Evolutionary conservation across 1,140 invertebrate species (phyloP), one percentile per base, ranked within the genome.

Genomic region (Zaprionus africanus): DNA sequence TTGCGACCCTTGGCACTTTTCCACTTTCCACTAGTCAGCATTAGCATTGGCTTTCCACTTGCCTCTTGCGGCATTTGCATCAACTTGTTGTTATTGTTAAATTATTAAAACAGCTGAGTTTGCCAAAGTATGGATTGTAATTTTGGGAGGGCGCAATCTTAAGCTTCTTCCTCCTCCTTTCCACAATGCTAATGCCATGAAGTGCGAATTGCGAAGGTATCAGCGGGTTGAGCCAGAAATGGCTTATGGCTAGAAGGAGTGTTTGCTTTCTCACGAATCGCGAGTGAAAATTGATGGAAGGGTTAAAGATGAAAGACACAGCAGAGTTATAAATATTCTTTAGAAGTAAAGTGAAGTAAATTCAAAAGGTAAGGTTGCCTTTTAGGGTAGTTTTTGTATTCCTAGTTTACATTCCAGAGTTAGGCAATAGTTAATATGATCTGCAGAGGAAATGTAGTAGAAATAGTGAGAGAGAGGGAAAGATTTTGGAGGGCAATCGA

Each of bases 61-160:
- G 24, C 49, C 19, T 6, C n/a, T 38, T 57, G 38, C 4, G 72
- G 59, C 59, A 75, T 70, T 76, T 76, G 36, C 60, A 64, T 64
- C 43, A 53, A 59, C 28, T 76, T 71, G 67, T 71, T 71, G 67
- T 46, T 58, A 70, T 70, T 58, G 58, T 43, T 75, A 71, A 71
- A 71, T 76, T 76, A 71, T 71, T 76, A 75, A 70, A 67, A 63
- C 7, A 58, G 58, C 66, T 63, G 53, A 58, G 59, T 31, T 61
- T 51, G 28, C 72, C 56, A 36, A 69, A 74, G 57, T 61, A 68
- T 68, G 49, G 71, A 74, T 57, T 61, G 57, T 62, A 38, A 68
- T 74, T 56, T 61, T 19, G 56, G 31, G 15, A 46, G 24, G 5
- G 4, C 0, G 3, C 19, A 22, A 43, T 58, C 63, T 28, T 57